Base-by-base conservation (phyloP, 2,888 invertebrate genomes). In the Eustalomyia histrio region DNA sequence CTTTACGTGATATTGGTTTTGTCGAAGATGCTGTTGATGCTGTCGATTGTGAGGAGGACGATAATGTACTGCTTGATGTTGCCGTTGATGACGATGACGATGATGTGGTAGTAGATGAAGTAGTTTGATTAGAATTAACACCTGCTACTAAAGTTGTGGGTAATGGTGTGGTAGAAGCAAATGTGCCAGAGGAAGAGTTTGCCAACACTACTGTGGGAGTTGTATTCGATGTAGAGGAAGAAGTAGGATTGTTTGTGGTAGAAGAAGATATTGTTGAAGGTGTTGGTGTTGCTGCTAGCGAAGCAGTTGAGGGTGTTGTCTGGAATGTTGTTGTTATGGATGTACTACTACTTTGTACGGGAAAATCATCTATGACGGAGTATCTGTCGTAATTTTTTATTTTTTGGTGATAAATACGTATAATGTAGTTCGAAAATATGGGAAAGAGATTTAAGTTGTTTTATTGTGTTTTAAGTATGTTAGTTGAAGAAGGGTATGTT, bases 1-100 rank as follows among this genome's bases (percentile, higher is more conserved):
- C 95, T 90, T 96, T 96, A 83, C 95, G 93, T 78, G 91, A 90
- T 6, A 90, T 86, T 1, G 91, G 88, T 83, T 92, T 91, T 2
- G 90, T 89, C 0, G 90, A 88, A n/a, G 81, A 76, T 2, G 84
- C 80, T 21, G 84, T 61, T 39, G 89, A 87, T 14, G 86, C 79
- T 16, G 87, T 83, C 12, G 87, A 79, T 17, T 86, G 79, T 8
- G 83, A 79, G 1, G 83, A 61, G 14, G 84, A 69, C 6, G 86
- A 85, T 5, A 85, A 72, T 33, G 84, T 86, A 58, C 84, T 80
- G 50, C 73, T 68, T 69, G 83, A 64, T 7, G 82, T 52, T 14
- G 80, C 33, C 33, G 74, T 50, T 1, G 79, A 50, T 21, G 79
- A n/a, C 4, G 83, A 55, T 24, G 74, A 53, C 0, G 79, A 50